phyloP scores from a whole-genome alignment of 1,140 invertebrate species.

The Cydia fagiglandana region DNA sequence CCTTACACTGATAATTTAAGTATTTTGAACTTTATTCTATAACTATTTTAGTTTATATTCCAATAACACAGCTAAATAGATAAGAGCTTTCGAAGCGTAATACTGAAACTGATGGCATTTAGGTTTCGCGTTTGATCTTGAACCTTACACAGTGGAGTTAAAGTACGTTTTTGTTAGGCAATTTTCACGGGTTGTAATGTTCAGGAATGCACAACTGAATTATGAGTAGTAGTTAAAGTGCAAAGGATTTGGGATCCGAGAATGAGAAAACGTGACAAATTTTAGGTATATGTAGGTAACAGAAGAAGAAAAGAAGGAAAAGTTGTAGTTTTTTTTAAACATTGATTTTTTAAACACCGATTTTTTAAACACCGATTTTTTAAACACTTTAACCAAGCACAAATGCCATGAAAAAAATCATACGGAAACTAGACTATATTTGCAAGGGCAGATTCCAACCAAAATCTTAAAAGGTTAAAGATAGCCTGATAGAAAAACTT shows the following conservation, averaged over 20 bases:
- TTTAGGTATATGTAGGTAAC: neutral
- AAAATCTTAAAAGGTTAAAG: too few relatives aligned
- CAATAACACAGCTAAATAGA: neutral
- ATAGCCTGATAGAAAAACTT: too few relatives aligned
- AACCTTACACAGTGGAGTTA: neutral
- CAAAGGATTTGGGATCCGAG: neutral
- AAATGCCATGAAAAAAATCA: too few relatives aligned
- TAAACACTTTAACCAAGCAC: too few relatives aligned
- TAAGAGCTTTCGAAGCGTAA: neutral
- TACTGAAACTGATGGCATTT: neutral
- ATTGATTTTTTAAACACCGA: too few relatives aligned
- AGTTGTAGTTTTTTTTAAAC: too few relatives aligned
- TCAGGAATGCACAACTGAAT: constrained; percentile 1
- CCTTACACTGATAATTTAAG: neutral
- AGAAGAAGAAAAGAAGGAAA: neutral
- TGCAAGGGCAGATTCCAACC: too few relatives aligned
- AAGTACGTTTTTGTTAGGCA: neutral
- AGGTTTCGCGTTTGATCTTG: neutral
- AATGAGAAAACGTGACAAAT: neutral
- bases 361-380: too few relatives aligned
- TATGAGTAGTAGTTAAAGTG: neutral
- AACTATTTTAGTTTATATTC: neutral
- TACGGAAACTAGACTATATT: too few relatives aligned
- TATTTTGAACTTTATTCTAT: neutral
- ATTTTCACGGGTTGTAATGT: neutral